phyloP scores from a whole-genome alignment of 2,888 invertebrate genomes.

The Chymomyza amoena region DNA sequence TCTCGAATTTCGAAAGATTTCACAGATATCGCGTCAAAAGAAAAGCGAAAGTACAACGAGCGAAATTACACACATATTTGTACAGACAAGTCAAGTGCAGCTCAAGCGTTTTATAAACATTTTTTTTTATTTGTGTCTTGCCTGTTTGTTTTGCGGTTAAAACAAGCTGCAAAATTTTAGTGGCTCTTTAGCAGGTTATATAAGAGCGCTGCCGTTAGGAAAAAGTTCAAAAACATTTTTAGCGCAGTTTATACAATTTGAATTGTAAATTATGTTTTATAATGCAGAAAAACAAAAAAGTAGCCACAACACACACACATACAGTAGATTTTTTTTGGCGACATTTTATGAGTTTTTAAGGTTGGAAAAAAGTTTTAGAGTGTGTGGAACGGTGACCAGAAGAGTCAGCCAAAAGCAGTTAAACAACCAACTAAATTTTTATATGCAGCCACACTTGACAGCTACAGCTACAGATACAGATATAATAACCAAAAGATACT shows the following conservation, averaged over 20 bases:
- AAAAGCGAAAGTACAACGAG: not conserved
- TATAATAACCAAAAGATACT: not conserved
- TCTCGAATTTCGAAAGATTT: not conserved
- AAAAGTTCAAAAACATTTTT: not conserved
- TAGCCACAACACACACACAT: not conserved
- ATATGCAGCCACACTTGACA: not conserved
- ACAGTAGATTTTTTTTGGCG: not conserved
- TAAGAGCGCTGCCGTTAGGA: not conserved
- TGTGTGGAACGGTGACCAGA: not conserved
- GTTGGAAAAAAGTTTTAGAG: not conserved
- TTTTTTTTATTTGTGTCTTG: not conserved
- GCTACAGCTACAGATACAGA: constrained; percentile 17
- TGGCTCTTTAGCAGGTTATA: not conserved
- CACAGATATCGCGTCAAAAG: not conserved
- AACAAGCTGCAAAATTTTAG: not conserved
- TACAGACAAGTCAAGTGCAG: not conserved
- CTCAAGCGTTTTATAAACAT: not conserved
- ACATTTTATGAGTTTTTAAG: not conserved
- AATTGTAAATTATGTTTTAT: constrained; percentile 45
- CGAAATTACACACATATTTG: not conserved
- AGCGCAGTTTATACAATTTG: constrained; percentile 24
- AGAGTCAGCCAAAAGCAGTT: not conserved
- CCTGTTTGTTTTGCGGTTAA: not conserved
- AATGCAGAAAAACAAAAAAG: not conserved
- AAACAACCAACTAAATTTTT: not conserved